A percentile compares a stretch with the other conserved stretches of the same genome.
phyloP scores from a whole-genome alignment of 1,140 invertebrate species.

The Zaprionus davidi region DNA sequence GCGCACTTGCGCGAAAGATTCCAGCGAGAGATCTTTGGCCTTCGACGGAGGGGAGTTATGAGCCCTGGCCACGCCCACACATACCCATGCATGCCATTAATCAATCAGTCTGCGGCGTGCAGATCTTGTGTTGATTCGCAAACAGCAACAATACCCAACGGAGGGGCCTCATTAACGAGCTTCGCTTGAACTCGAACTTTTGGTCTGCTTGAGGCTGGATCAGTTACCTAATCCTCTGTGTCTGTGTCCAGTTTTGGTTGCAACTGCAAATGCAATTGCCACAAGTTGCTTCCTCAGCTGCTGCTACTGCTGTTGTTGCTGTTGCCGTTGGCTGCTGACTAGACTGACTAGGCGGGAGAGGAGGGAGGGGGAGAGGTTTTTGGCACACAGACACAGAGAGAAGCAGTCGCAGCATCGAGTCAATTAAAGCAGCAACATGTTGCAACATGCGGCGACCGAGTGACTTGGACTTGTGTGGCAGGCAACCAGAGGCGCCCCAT shows the following conservation, averaged over 20 bases:
- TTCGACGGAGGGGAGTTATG: conserved; percentile 7
- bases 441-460: conserved; percentile 71
- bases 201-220: conserved; percentile 16
- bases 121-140: conserved; percentile 7
- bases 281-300: conserved; percentile 62
- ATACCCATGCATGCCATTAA: conserved; percentile 16
- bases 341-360: neutral
- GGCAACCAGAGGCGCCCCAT: conserved; percentile 15
- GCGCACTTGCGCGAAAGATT: conserved; percentile 5
- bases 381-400: conserved; percentile 74
- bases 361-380: conserved; percentile 39
- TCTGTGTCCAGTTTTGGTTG: conserved; percentile 50
- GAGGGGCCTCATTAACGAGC: conserved; percentile 42
- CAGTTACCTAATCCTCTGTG: conserved; percentile 68
- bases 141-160: neutral
- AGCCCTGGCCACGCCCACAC: conserved; percentile 18
- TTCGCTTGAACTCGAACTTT: conserved; percentile 81
- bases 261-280: conserved; percentile 48
- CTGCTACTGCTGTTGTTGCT: conserved; percentile 14
- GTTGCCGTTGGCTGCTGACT: conserved; percentile 47
- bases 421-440: conserved; percentile 73
- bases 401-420: conserved; percentile 44
- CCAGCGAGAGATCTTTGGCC: conserved; percentile 1
- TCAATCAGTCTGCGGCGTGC: conserved; percentile 5
- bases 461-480: conserved; percentile 67